phyloP scores from a whole-genome alignment of 2,797 vertebrate genomes.

The Poeciliopsis paucimaculata region DNA sequence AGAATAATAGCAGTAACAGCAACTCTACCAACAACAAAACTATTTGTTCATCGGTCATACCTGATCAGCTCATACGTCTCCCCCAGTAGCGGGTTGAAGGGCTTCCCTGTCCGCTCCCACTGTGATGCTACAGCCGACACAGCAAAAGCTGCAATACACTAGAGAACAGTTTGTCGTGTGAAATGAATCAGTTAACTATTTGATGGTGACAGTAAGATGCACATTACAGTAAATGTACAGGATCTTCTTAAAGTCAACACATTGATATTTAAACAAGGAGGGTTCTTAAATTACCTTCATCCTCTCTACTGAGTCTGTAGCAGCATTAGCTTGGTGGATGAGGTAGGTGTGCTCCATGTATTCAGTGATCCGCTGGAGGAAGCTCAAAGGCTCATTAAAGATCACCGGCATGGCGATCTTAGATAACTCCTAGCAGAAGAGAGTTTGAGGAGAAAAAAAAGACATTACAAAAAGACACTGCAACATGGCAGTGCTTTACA shows the following conservation, averaged over 20 bases:
- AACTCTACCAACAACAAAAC: background rate
- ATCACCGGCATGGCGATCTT: constrained; percentile 99
- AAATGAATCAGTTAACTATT: constrained; percentile 8
- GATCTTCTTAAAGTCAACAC: background rate
- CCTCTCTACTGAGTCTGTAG: constrained; percentile 88
- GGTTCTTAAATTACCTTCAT: constrained; percentile 88
- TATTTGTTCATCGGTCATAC: constrained; percentile 70
- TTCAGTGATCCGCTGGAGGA: constrained; percentile 93
- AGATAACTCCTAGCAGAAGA: constrained; percentile 87
- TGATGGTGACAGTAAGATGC: background rate
- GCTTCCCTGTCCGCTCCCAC: constrained; percentile 98
- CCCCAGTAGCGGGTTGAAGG: constrained; percentile 95
- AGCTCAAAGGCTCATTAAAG: constrained; percentile 97
- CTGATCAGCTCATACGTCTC: constrained; percentile 96
- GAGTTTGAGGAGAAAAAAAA: background rate
- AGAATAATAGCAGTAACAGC: background rate
- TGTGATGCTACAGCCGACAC: constrained; percentile 98
- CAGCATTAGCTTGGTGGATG: constrained; percentile 92
- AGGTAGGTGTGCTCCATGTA: constrained; percentile 99
- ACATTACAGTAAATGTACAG: background rate
- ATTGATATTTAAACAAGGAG: background rate
- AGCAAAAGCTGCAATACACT: constrained; percentile 97
- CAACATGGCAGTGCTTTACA: background rate
- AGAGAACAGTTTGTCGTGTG: constrained; percentile 19
- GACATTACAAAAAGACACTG: background rate